Evolutionary conservation across 2,797 vertebrate genomes (phyloP).

Genomic region (Enteromius fasciolatus): DNA sequence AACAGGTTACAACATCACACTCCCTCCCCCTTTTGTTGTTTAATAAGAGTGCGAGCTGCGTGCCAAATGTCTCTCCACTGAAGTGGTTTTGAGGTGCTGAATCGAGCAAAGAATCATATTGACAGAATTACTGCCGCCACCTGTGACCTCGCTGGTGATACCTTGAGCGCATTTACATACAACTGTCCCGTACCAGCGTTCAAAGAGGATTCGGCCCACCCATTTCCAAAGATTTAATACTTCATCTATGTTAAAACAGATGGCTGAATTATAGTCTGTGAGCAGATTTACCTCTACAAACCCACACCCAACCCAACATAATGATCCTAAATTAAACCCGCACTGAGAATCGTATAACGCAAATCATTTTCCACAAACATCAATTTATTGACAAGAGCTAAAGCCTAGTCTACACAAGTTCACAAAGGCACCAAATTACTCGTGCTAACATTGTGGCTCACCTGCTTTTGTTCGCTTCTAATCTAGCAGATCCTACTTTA

Average conservation of each 20-base stretch:
- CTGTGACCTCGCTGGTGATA: slow-evolving; percentile 1
- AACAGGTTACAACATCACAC: slow-evolving; percentile 70
- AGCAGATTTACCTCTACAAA: slow-evolving; percentile 23
- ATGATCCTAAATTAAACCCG: slow-evolving; percentile 28
- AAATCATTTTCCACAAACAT: slow-evolving; percentile 46
- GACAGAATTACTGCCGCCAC: slow-evolving; percentile 35
- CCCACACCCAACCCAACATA: slow-evolving; percentile 31
- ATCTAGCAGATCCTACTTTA: slow-evolving; percentile 60
- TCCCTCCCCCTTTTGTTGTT: slow-evolving; percentile 32
- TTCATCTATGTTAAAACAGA: slow-evolving; percentile 30
- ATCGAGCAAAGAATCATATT: slow-evolving; percentile 2
- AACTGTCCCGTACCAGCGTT: not conserved
- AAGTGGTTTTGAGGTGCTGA: slow-evolving; percentile 27
- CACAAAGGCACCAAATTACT: slow-evolving; percentile 58
- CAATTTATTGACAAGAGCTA: slow-evolving; percentile 16
- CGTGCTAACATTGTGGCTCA: slow-evolving; percentile 61
- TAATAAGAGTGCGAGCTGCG: slow-evolving; percentile 21
- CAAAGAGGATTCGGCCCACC: not conserved
- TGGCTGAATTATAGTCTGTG: slow-evolving; percentile 1
- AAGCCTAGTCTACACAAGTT: slow-evolving; percentile 49
- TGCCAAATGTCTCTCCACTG: slow-evolving; percentile 28
- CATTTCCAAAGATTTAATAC: not conserved
- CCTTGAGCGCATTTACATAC: slow-evolving; percentile 8
- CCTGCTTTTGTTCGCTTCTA: slow-evolving; percentile 46
- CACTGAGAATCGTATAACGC: not conserved